These are phyloP conservation scores for Pseudocheirus occidentalis DNA, from an alignment of 2,797 vertebrate genomes.

Conservation along the genomic window DNA sequence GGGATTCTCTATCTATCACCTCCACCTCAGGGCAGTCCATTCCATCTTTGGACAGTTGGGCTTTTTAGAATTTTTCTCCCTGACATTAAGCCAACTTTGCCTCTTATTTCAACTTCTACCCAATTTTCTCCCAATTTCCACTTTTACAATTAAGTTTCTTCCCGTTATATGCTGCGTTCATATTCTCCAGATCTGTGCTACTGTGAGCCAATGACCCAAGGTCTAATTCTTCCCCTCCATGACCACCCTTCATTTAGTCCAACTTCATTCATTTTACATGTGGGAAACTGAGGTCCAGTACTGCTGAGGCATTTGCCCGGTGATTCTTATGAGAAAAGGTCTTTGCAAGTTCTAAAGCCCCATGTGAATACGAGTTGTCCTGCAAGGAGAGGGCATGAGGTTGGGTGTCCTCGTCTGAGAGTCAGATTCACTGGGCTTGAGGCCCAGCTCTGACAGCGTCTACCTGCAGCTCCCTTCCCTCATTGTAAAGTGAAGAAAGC, in stretches of 20 bases:
- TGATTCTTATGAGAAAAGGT: neutral
- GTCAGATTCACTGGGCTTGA: neutral
- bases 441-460: neutral
- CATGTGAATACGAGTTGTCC: neutral
- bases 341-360: neutral
- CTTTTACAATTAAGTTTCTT: neutral
- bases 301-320: neutral
- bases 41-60: neutral
- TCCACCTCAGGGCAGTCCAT: neutral
- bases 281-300: neutral
- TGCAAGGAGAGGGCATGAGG: rapidly evolving
- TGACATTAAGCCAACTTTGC: neutral
- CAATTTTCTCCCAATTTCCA: neutral
- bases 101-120: neutral
- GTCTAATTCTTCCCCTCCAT: neutral
- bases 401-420: neutral
- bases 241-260: neutral
- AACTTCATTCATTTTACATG: neutral
- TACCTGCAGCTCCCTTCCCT: neutral
- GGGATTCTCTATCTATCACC: neutral
- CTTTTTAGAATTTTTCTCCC: neutral
- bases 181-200: neutral
- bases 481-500: neutral
- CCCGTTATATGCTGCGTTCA: neutral
- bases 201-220: neutral